phyloP scores from a whole-genome alignment of 2,797 vertebrate species.

The Numenius phaeopus region DNA sequence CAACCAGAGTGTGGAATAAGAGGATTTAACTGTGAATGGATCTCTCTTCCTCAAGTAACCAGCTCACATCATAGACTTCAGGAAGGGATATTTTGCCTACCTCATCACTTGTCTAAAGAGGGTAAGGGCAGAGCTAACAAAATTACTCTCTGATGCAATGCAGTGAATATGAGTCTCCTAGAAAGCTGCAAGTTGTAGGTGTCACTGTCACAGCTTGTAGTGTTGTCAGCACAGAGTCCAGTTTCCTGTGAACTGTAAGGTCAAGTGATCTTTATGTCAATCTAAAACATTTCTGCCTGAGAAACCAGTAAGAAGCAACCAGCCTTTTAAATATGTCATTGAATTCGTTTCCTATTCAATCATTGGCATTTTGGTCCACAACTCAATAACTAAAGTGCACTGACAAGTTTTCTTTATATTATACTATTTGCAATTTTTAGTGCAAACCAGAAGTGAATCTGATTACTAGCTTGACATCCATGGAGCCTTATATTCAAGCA shows the following conservation, averaged over 20 bases:
- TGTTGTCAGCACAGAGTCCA: not conserved
- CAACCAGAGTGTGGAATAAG: not conserved
- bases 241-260: not conserved
- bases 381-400: not conserved
- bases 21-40: not conserved
- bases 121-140: slow-evolving; percentile 25
- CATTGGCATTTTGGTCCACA: not conserved
- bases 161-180: slow-evolving; percentile 11
- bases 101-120: slow-evolving; percentile 7
- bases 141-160: slow-evolving; percentile 34
- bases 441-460: not conserved
- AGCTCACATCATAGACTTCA: not conserved
- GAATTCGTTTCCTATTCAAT: not conserved
- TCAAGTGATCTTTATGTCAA: not conserved
- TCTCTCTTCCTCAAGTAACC: not conserved
- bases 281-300: not conserved
- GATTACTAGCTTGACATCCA: not conserved
- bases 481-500: not conserved
- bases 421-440: not conserved
- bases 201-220: not conserved
- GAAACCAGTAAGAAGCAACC: not conserved
- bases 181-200: slow-evolving; percentile 13
- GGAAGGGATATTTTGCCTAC: slow-evolving; percentile 1
- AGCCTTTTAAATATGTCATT: not conserved
- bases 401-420: not conserved